Evolutionary conservation across 1,140 invertebrate species (phyloP).

Genomic region (Epicauta chinensis): DNA sequence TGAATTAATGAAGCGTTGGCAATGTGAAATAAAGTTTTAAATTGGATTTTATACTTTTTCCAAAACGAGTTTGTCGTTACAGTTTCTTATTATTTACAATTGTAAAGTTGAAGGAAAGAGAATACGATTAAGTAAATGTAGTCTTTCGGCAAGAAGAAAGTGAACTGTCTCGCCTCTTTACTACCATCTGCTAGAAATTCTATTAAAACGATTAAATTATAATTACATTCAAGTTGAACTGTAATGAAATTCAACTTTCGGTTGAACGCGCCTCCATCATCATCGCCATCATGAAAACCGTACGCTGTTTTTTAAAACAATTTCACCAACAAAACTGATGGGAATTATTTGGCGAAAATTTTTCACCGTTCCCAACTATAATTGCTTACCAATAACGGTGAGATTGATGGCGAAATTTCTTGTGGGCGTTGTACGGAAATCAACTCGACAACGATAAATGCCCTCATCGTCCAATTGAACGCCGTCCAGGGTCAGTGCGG

Average conservation of each 20-base stretch:
- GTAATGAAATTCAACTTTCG: conserved; percentile 27
- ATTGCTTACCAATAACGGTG: conserved; percentile 78
- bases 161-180: conserved; percentile 22
- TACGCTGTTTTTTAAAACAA: not conserved
- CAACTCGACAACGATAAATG: conserved; percentile 79
- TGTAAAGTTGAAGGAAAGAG: not conserved
- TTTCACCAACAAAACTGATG: not conserved
- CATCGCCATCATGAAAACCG: not conserved
- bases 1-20: conserved; percentile 18
- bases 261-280: conserved; percentile 6
- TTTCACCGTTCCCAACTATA: not conserved
- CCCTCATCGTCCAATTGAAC: conserved; percentile 79
- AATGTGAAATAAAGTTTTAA: conserved; percentile 18
- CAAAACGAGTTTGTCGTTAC: not conserved
- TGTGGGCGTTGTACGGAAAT: conserved; percentile 84
- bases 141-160: conserved; percentile 16
- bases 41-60: conserved; percentile 8
- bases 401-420: conserved; percentile 85
- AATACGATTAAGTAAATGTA: conserved; percentile 4
- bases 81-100: not conserved
- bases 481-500: conserved; percentile 70
- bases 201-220: conserved; percentile 29
- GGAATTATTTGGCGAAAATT: no score
- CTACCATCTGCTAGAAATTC: conserved; percentile 24
- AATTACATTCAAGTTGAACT: conserved; percentile 17